phyloP scores from a whole-genome alignment of 2,888 invertebrate genomes.

The Acleris literana region DNA sequence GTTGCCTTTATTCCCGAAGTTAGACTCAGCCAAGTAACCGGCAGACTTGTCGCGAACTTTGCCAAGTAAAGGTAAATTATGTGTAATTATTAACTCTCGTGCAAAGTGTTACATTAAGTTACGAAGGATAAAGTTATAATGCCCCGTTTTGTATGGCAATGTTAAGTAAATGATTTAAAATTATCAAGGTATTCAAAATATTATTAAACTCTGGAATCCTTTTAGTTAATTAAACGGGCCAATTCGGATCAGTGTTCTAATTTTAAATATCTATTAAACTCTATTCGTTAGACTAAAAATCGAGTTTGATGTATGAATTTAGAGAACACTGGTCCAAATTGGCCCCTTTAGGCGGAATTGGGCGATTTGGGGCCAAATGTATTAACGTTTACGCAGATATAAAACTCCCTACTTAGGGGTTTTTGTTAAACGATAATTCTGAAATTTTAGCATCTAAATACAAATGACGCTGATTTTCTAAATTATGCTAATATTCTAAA shows the following conservation, averaged over 20 bases:
- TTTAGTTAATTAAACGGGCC: slow-evolving; percentile 5
- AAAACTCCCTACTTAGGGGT: not conserved
- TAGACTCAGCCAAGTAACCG: slow-evolving; percentile 38
- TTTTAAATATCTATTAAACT: too few species aligned
- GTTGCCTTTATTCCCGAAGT: slow-evolving; percentile 22
- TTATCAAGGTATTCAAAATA: slow-evolving; percentile 24
- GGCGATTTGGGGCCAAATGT: not conserved
- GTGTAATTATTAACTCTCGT: slow-evolving; percentile 60
- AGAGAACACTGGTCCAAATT: too few species aligned
- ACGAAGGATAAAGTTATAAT: slow-evolving; percentile 51
- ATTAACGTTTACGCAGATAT: not conserved
- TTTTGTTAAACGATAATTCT: too few species aligned
- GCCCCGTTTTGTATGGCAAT: slow-evolving; percentile 43
- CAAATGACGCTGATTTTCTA: too few species aligned
- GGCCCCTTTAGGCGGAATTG: too few species aligned
- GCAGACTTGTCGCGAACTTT: slow-evolving; percentile 49
- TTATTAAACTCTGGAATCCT: slow-evolving; percentile 17
- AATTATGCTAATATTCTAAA: too few species aligned
- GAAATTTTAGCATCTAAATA: too few species aligned
- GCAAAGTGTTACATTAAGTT: slow-evolving; percentile 56
- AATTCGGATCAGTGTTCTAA: too few species aligned
- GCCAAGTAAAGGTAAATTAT: slow-evolving; percentile 57
- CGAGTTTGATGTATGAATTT: too few species aligned
- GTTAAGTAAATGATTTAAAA: slow-evolving; percentile 18
- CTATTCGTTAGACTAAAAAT: too few species aligned